phyloP scores from a whole-genome alignment of 2,797 vertebrate species.

The Urocyon cinereoargenteus region DNA sequence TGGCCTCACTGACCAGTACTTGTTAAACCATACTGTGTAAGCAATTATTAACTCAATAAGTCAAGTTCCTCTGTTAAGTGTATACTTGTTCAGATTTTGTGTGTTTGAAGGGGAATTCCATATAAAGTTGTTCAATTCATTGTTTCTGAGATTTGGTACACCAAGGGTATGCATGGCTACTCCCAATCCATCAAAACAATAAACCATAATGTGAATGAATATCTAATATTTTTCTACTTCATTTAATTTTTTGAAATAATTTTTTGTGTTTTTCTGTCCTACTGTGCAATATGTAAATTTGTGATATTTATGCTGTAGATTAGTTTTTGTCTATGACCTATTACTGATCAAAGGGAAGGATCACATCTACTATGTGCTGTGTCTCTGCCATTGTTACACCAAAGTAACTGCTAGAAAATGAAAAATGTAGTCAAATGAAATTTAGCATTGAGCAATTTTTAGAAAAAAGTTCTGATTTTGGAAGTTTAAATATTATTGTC shows the following conservation, averaged over 20 bases:
- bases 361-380: not conserved
- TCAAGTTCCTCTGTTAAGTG: not conserved
- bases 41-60: not conserved
- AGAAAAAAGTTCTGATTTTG: not conserved
- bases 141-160: not conserved
- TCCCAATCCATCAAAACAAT: not conserved
- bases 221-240: not conserved
- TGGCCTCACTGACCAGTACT: not conserved
- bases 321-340: not conserved
- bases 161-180: not conserved
- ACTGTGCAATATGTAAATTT: not conserved
- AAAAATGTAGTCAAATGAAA: not conserved
- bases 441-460: not conserved
- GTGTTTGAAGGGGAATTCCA: not conserved
- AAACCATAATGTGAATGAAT: not conserved
- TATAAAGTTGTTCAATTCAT: not conserved
- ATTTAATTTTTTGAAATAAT: not conserved
- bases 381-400: not conserved
- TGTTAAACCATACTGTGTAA: not conserved
- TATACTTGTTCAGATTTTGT: not conserved
- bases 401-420: not conserved
- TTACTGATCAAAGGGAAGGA: not conserved
- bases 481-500: conserved; percentile 17
- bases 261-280: not conserved
- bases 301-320: not conserved